These are phyloP conservation scores for Drosophila testacea DNA, from an alignment of 2,888 invertebrate species.

Conservation along the genomic window DNA sequence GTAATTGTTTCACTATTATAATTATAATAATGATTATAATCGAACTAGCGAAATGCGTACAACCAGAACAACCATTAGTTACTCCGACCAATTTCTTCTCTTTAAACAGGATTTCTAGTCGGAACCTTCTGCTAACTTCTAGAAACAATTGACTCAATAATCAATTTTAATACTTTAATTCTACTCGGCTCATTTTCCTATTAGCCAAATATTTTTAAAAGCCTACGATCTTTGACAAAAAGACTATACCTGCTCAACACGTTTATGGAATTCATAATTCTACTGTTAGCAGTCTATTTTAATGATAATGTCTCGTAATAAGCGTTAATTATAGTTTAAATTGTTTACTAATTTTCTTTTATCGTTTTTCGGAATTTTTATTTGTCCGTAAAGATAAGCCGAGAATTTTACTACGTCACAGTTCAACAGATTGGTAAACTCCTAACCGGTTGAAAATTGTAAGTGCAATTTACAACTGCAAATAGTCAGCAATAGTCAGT, in stretches of 20 bases:
- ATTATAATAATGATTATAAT: too few relatives aligned
- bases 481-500: neutral
- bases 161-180: too few relatives aligned
- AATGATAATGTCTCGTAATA: slow-evolving; percentile 22
- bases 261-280: neutral
- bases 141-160: too few relatives aligned
- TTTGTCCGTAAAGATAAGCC: slow-evolving; percentile 5
- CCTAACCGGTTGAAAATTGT: neutral
- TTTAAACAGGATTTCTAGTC: too few relatives aligned
- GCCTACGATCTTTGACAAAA: neutral
- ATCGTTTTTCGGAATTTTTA: neutral
- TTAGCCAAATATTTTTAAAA: neutral
- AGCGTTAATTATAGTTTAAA: slow-evolving; percentile 8
- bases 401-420: neutral
- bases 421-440: neutral
- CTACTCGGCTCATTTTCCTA: too few relatives aligned
- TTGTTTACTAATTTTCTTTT: neutral
- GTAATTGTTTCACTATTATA: too few relatives aligned
- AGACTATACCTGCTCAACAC: neutral
- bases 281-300: neutral
- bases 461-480: neutral
- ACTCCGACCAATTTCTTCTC: too few relatives aligned
- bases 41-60: neutral
- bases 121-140: too few relatives aligned
- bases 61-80: too few relatives aligned